Evolutionary conservation across 2,888 invertebrate genomes (phyloP).

Genomic region (Nebria salina): DNA sequence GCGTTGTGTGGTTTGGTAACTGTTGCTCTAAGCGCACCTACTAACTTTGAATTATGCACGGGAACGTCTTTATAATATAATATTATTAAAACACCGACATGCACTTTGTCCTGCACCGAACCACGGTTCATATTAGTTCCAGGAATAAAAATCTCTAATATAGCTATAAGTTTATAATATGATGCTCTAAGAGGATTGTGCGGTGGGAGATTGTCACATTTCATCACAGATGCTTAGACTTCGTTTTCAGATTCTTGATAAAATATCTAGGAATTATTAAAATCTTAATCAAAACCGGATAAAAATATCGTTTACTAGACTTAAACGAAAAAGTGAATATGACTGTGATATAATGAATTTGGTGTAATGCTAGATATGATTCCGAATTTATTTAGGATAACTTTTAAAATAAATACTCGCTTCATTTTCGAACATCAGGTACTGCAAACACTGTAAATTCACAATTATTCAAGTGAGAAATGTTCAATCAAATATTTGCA

Average conservation of each 20-base stretch:
- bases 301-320: too few relatives aligned
- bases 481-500: neutral
- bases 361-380: too few relatives aligned
- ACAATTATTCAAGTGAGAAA: neutral
- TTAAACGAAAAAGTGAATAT: too few relatives aligned
- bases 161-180: too few relatives aligned
- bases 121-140: neutral
- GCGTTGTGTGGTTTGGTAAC: constrained; percentile 5
- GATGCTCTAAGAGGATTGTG: too few relatives aligned
- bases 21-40: neutral
- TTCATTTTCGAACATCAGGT: neutral
- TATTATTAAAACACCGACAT: constrained; percentile 12
- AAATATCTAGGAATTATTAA: too few relatives aligned
- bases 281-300: too few relatives aligned
- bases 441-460: neutral
- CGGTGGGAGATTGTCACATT: too few relatives aligned
- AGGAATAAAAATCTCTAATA: neutral
- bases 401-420: neutral
- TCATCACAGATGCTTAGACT: too few relatives aligned
- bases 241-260: too few relatives aligned
- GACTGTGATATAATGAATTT: too few relatives aligned
- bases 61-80: constrained; percentile 18
- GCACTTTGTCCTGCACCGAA: neutral
- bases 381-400: neutral
- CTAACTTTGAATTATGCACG: constrained; percentile 26